Conservation (phyloP, 1,140 invertebrate species). For the Anagrus nilaparvatae region DNA sequence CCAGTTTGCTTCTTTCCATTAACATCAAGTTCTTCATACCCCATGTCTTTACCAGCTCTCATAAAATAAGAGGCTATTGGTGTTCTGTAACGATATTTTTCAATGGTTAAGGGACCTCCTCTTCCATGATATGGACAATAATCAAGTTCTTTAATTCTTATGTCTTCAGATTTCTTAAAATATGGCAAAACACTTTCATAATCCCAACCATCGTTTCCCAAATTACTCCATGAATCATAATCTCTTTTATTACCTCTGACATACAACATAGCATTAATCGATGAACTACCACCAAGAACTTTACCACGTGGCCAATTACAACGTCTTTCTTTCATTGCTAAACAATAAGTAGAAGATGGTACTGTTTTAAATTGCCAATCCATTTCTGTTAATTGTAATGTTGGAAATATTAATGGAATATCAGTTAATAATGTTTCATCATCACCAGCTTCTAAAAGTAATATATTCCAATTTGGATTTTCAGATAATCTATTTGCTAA, state of each 20-base stretch:
- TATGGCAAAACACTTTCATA: slow-evolving; percentile 73
- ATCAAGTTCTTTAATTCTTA: slow-evolving; percentile 48
- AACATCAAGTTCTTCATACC: slow-evolving; percentile 59
- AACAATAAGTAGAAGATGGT: slow-evolving; percentile 54
- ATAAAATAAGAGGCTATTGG: slow-evolving; percentile 55
- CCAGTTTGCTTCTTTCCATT: slow-evolving; percentile 67
- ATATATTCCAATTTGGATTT: slow-evolving; percentile 55
- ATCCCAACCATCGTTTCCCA: slow-evolving; percentile 63
- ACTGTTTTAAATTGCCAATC: slow-evolving; percentile 77
- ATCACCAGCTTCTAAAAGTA: slow-evolving; percentile 72
- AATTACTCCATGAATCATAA: slow-evolving; percentile 70
- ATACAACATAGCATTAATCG: slow-evolving; percentile 83
- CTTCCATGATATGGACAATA: slow-evolving; percentile 57
- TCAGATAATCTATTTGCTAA: slow-evolving; percentile 66
- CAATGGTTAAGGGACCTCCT: slow-evolving; percentile 56
- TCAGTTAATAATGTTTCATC: slow-evolving; percentile 67
- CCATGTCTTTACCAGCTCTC: slow-evolving; percentile 56
- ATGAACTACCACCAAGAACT: slow-evolving; percentile 72
- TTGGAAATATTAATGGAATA: slow-evolving; percentile 62
- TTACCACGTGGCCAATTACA: slow-evolving; percentile 68
- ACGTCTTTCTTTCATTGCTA: slow-evolving; percentile 48
- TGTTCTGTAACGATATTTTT: slow-evolving; percentile 44
- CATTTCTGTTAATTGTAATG: slow-evolving; percentile 57
- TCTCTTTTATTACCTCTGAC: slow-evolving; percentile 73
- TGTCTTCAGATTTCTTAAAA: slow-evolving; percentile 66